These are phyloP conservation scores for Buceros bicornis DNA, from an alignment of 2,797 vertebrate species.

Conservation along the genomic window DNA sequence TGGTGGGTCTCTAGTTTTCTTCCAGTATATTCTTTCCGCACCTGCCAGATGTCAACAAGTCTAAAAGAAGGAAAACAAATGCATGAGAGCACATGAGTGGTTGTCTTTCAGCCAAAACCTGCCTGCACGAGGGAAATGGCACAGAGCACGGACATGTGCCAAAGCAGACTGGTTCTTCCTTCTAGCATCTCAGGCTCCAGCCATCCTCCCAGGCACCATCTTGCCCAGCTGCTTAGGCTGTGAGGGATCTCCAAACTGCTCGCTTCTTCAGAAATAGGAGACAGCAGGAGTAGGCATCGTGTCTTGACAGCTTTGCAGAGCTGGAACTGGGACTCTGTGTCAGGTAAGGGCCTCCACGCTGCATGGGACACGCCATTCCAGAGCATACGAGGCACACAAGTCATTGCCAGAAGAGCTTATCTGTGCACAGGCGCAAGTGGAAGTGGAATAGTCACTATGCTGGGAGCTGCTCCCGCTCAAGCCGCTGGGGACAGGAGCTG, in stretches of 20 bases:
- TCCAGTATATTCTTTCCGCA: background rate
- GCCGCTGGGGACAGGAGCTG: background rate
- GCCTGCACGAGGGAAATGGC: background rate
- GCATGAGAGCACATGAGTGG: background rate
- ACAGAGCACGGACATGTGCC: background rate
- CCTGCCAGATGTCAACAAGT: background rate
- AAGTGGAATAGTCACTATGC: background rate
- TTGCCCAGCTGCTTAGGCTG: background rate
- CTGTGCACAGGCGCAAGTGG: background rate
- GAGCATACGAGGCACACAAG: background rate
- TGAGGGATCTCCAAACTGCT: background rate
- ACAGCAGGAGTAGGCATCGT: background rate
- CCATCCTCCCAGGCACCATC: background rate
- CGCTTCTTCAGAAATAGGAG: background rate
- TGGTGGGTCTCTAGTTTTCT: background rate
- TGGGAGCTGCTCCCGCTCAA: background rate
- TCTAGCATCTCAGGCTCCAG: background rate
- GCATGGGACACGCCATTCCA: background rate
- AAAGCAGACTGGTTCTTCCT: background rate
- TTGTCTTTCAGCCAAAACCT: background rate
- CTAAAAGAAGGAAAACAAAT: background rate
- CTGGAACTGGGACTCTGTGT: background rate
- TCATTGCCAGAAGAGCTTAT: background rate
- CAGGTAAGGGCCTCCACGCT: background rate
- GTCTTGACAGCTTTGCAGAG: background rate